Evolutionary conservation across 2,888 invertebrate species (phyloP).

Genomic region (Drosophila melanocephala): DNA sequence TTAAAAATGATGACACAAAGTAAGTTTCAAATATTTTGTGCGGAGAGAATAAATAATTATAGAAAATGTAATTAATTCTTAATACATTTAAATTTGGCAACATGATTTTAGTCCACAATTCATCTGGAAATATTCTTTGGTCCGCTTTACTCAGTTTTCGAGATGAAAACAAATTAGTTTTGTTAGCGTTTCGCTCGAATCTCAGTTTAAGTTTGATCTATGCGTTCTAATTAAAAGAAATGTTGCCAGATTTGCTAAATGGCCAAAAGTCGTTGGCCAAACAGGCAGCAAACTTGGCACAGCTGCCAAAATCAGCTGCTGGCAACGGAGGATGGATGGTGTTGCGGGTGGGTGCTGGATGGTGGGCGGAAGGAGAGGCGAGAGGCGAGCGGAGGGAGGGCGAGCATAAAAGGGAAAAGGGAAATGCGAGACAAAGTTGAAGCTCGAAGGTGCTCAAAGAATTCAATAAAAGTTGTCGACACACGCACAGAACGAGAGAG

Average conservation of each 20-base stretch:
- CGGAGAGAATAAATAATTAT: no score
- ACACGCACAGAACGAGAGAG: slow-evolving; percentile 17
- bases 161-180: not conserved
- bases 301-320: slow-evolving; percentile 5
- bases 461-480: slow-evolving; percentile 70
- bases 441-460: slow-evolving; percentile 52
- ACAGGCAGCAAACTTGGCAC: not conserved
- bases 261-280: slow-evolving; percentile 9
- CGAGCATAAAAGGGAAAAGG: not conserved
- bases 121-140: not conserved
- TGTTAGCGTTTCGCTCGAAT: not conserved
- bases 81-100: slow-evolving; percentile 2
- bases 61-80: not conserved
- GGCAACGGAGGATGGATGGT: not conserved
- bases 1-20: not conserved
- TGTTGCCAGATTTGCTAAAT: slow-evolving; percentile 19
- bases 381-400: not conserved
- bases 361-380: not conserved
- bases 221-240: slow-evolving; percentile 7
- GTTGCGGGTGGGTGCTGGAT: not conserved
- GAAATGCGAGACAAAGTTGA: slow-evolving; percentile 5
- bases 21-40: not conserved
- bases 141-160: not conserved
- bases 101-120: not conserved
- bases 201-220: slow-evolving; percentile 4